Evolutionary conservation across 1,140 invertebrate species (phyloP), one percentile per base, ranked within the genome.

Genomic region (Drosophila ogumai): DNA sequence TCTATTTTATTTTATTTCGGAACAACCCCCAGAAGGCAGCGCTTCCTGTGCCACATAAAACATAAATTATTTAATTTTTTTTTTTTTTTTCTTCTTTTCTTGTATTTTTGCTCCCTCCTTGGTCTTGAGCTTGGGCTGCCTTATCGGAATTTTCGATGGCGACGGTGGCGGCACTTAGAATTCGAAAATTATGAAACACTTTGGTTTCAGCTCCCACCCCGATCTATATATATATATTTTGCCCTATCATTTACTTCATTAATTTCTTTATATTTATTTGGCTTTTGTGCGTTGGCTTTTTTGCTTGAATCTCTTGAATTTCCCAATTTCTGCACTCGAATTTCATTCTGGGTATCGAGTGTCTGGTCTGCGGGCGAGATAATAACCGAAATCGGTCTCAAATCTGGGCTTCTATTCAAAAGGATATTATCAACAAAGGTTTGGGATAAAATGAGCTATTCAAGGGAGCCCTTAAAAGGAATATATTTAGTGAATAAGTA

Each of bases 11-110:
- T 75, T 73, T 64, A 38, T 74, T 61, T 54, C 31, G 38, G 76
- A 61, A 64, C 79, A 76, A 52, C 81, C 61, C 77, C 63, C 55
- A 65, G 63, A 82, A 81, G 82, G 74, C 79, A 76, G 47, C 76
- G 72, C 75, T 87, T 87, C 80, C 84, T 88, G 76, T 78, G 82
- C 52, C 84, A 88, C 84, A 87, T 87, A 87, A 87, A 87, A 87
- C 84, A 88, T 87, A 87, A 88, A 87, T 87, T 87, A 87, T 87
- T 87, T 87, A 88, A 88, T 87, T 87, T 85, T 82, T 85, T 74
- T 17, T 75, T 80, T 69, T 5, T n/a, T 3, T 10, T 31, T 31
- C 7, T 31, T 31, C 31, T 31, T 32, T 32, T 6, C 25, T 19
- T 19, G 9, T n/a, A 6, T 22, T 22, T 41, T 8, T 15, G 38